Evolutionary conservation across 2,888 invertebrate species (phyloP).

Genomic region (Eupithecia subumbrata): DNA sequence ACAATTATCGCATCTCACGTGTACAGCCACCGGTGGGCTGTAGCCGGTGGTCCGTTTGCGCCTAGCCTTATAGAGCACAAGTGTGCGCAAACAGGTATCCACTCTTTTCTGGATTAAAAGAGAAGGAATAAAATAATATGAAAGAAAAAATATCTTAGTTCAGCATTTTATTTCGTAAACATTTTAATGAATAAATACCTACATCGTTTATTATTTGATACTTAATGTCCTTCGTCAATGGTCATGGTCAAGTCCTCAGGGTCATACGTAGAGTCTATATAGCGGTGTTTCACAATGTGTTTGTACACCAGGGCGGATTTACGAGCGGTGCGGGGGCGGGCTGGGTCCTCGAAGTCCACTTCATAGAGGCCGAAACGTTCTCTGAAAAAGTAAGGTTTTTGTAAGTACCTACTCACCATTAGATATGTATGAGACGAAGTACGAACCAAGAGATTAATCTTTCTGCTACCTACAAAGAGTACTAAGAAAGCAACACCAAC

Average conservation of each 20-base stretch:
- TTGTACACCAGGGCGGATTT: conserved; percentile 1
- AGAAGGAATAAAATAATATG: no score
- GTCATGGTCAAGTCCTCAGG: neutral
- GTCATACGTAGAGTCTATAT: neutral
- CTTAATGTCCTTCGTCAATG: neutral
- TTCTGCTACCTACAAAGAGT: no score
- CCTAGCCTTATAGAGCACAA: no score
- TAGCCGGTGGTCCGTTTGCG: no score
- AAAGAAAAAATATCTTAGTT: neutral
- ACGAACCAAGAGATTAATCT: no score
- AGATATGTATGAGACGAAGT: no score
- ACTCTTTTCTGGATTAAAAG: no score
- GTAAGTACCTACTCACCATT: no score
- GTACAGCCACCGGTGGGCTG: no score
- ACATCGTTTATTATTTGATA: neutral
- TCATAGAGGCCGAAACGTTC: neutral
- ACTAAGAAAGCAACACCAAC: no score
- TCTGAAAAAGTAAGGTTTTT: neutral
- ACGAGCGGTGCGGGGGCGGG: neutral
- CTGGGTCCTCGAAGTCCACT: neutral
- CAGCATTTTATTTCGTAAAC: neutral
- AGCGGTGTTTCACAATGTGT: neutral
- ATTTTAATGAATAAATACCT: neutral
- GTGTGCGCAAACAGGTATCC: no score
- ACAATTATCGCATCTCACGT: no score